These are phyloP conservation scores for Chiridota heheva DNA, from an alignment of 35 echinoderm and acorn worm species.

Conservation along the genomic window DNA sequence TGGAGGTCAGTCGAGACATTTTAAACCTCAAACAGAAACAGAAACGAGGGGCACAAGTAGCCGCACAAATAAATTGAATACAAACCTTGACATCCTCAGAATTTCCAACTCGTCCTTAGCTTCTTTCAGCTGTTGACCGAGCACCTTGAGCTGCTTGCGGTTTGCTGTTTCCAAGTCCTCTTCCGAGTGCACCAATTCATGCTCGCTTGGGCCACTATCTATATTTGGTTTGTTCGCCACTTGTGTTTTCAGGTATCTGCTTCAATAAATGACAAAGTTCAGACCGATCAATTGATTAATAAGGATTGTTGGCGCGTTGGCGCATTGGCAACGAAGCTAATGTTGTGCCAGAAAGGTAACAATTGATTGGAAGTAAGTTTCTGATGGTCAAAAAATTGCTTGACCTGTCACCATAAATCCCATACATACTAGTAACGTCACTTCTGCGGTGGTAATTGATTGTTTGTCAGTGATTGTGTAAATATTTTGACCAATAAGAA, in stretches of 20 bases:
- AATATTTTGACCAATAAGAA: no score
- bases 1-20: no score
- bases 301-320: not conserved
- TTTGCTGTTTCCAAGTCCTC: constrained; percentile 81
- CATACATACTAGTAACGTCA: no score
- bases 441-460: no score
- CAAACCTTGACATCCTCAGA: not conserved
- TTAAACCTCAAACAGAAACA: not conserved
- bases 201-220: constrained; percentile 55
- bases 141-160: constrained; percentile 57
- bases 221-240: constrained; percentile 11
- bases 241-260: constrained; percentile 53
- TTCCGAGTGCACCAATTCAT: constrained; percentile 55
- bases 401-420: not conserved
- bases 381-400: not conserved
- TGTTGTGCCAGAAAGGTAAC: not conserved
- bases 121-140: constrained; percentile 45
- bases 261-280: not conserved
- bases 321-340: not conserved
- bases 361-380: no score
- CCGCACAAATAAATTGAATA: not conserved
- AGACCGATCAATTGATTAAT: not conserved
- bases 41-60: not conserved
- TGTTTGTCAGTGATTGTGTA: no score
- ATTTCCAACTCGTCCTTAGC: constrained; percentile 43